Evolutionary conservation across 2,113 vertebrate species (phyloP).

Genomic region (Garra rufa): DNA sequence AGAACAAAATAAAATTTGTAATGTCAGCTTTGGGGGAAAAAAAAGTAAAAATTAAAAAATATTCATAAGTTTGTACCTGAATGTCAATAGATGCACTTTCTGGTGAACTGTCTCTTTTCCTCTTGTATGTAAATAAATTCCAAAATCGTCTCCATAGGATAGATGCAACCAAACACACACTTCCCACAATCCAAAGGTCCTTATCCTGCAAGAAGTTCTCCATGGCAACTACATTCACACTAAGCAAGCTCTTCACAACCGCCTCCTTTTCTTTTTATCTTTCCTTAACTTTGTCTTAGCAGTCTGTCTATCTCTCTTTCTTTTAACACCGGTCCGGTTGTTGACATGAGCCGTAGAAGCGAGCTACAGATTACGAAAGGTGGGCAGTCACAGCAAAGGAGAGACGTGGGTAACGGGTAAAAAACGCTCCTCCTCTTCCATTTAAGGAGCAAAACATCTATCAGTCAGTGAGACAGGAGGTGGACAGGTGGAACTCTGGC

Average conservation of each 20-base stretch:
- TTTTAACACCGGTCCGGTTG: constrained; percentile 17
- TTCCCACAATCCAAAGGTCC: constrained; percentile 85
- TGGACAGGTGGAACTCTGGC: constrained; percentile 54
- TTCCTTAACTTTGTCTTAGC: neutral
- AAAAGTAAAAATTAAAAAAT: neutral
- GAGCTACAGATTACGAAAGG: constrained; percentile 36
- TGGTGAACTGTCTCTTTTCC: constrained; percentile 62
- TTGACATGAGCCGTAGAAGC: constrained; percentile 50
- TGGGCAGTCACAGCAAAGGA: constrained; percentile 7
- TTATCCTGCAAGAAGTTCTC: constrained; percentile 81
- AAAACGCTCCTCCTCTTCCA: neutral
- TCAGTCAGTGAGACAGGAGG: constrained; percentile 53
- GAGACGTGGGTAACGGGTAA: neutral
- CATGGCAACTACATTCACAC: constrained; percentile 71
- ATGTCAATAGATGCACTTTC: constrained; percentile 37
- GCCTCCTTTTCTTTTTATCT: neutral
- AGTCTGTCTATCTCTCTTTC: neutral
- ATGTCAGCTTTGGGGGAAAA: no score
- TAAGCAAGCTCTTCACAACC: neutral
- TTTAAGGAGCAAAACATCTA: constrained; percentile 50
- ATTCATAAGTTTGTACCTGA: constrained; percentile 37
- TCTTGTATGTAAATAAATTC: constrained; percentile 78
- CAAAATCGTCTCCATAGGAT: constrained; percentile 84
- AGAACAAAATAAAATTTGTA: neutral
- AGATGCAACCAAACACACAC: constrained; percentile 84